Evolutionary conservation across 2,797 vertebrate species (phyloP).

Genomic region (Calcarius lapponicus): DNA sequence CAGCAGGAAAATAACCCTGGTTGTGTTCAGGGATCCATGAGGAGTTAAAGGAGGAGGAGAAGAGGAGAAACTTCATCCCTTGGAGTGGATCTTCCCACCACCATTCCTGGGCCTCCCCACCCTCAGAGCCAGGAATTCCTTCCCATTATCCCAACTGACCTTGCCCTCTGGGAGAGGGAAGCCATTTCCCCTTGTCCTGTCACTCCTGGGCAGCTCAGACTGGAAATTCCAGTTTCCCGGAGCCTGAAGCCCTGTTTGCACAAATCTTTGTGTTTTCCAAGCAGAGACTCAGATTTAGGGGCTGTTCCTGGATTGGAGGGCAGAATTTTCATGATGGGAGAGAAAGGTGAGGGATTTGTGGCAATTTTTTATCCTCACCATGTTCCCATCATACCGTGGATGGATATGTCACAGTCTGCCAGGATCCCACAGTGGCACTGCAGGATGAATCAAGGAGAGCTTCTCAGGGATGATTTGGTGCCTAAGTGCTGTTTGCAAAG

Average conservation of each 20-base stretch:
- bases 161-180: not conserved
- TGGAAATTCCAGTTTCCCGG: not conserved
- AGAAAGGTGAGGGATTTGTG: not conserved
- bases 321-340: not conserved
- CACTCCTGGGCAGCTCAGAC: not conserved
- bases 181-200: not conserved
- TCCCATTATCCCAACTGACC: not conserved
- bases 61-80: not conserved
- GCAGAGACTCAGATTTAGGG: not conserved
- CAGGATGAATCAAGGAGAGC: not conserved
- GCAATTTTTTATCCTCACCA: not conserved
- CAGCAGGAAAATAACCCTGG: not conserved
- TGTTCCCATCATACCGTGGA: not conserved
- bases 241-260: not conserved
- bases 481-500: slow-evolving; percentile 1
- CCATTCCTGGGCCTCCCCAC: not conserved
- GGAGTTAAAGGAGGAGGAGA: not conserved
- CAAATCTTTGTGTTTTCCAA: not conserved
- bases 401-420: not conserved
- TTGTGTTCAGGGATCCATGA: fast-evolving
- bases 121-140: not conserved
- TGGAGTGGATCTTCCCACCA: fast-evolving
- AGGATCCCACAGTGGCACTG: not conserved
- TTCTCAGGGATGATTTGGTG: slow-evolving; percentile 3
- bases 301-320: not conserved